Evolutionary conservation across 2,888 invertebrate species (phyloP), one percentile per base, ranked within the genome.

Genomic region (Cerceris rybyensis): DNA sequence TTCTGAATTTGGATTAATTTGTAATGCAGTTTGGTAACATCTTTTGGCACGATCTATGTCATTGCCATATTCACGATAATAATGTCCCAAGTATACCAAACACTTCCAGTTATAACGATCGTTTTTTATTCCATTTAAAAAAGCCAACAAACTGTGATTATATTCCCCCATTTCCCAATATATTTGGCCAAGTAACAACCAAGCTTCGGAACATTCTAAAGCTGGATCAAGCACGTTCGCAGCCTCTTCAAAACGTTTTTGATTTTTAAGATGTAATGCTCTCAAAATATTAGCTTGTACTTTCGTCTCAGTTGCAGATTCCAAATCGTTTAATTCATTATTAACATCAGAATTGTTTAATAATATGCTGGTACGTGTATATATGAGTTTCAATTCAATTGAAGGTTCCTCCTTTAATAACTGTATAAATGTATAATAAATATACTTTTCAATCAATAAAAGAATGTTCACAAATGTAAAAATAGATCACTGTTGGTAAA

Each of bases 21-120:
- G 95, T 81, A 96, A 94, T 55, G 97, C 96, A 92, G 97, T 97
- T 92, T 97, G 96, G 91, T 96, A 98, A 92, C 98, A 98, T 89
- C 96, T 96, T 82, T 95, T 94, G 0, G 98, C 96, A 87, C 97
- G 96, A 64, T 94, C 93, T n/a, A 94, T 90, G 89, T 98, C 96
- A 66, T 93, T 92, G 72, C 94, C 94, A 52, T 93, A 92, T 63
- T 94, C 91, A 75, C 94, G 93, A 92, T 98, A 98, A 90, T 95
- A 96, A 87, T 95, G 94, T 0, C 98, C 98, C 78, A 98, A 93
- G 90, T 95, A 95, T 46, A 96, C 92, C 91, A 97, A 97, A 82
- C 96, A 96, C 65, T 95, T 93, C 85, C 95, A 95, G 92, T 96
- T 95, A 87, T 96, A 95, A n/a, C 96, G 95, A 90, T 97, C 95